Conservation (phyloP, 2,113 vertebrate species). For the Brienomyrus longianalis region DNA sequence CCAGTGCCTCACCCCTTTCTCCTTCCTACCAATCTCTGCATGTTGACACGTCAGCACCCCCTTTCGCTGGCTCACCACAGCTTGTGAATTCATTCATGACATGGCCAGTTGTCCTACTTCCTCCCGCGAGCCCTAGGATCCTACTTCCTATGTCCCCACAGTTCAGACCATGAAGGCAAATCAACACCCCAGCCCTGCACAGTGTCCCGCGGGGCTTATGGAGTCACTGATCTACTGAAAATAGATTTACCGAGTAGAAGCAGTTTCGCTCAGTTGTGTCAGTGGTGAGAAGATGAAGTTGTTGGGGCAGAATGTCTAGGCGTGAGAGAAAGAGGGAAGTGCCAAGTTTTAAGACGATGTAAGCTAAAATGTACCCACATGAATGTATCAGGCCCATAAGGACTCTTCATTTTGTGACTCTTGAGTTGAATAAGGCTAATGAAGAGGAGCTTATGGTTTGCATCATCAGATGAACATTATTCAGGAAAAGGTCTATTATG, state of each 20-base stretch:
- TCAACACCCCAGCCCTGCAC: constrained; percentile 20
- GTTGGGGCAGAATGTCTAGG: not conserved
- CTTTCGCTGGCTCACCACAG: not conserved
- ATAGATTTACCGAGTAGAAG: constrained; percentile 51
- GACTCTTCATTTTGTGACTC: not conserved
- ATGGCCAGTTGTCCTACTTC: not conserved
- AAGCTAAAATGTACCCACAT: not conserved
- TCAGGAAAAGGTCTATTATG: not conserved
- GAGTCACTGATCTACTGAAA: constrained; percentile 62
- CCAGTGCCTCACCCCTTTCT: not conserved
- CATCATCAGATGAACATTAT: not conserved
- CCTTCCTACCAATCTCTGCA: not conserved
- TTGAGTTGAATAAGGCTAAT: not conserved
- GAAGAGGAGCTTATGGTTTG: not conserved
- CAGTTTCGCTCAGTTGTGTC: constrained; percentile 39
- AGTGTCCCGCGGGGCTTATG: constrained; percentile 46
- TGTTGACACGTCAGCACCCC: not conserved
- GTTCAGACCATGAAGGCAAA: not conserved
- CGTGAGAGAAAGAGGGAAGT: not conserved
- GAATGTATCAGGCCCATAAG: not conserved
- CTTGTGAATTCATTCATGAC: not conserved
- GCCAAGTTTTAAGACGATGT: not conserved
- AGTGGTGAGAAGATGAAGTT: constrained; percentile 41
- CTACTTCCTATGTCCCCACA: not conserved
- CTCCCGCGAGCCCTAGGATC: not conserved